Conservation (phyloP, 2,888 invertebrate species). For the Sabatieria punctata region DNA sequence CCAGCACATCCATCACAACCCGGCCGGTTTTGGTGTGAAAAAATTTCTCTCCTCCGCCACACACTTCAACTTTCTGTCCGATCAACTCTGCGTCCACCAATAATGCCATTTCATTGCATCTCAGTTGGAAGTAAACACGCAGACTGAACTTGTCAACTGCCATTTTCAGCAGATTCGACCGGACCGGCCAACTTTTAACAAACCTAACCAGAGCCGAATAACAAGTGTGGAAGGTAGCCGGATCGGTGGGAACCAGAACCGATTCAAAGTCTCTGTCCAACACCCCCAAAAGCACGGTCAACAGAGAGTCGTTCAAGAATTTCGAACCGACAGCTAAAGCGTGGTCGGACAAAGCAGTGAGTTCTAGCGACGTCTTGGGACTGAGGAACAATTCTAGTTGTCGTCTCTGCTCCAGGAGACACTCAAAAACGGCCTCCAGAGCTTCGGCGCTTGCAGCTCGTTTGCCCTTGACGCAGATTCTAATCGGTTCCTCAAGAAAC, state of each 20-base stretch:
- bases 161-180: background rate
- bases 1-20: constrained; percentile 14
- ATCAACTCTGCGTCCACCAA: constrained; percentile 7
- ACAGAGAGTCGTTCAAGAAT: constrained; percentile 4
- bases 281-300: constrained; percentile 6
- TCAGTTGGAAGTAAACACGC: constrained; percentile 15
- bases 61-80: constrained; percentile 3
- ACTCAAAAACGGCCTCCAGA: constrained; percentile 11
- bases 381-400: background rate
- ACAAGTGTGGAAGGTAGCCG: constrained; percentile 19
- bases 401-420: background rate
- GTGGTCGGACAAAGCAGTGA: background rate
- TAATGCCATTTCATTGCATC: background rate
- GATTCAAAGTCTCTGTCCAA: constrained; percentile 18
- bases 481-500: background rate
- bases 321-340: background rate
- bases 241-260: constrained; percentile 19
- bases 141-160: constrained; percentile 18
- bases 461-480: background rate
- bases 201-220: constrained; percentile 11
- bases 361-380: background rate
- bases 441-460: constrained; percentile 12
- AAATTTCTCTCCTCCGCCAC: constrained; percentile 6
- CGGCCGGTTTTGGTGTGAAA: background rate
- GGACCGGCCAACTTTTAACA: background rate